These are phyloP conservation scores for Urechis unicinctus DNA, from an alignment of 2,888 invertebrate genomes.

Conservation along the genomic window DNA sequence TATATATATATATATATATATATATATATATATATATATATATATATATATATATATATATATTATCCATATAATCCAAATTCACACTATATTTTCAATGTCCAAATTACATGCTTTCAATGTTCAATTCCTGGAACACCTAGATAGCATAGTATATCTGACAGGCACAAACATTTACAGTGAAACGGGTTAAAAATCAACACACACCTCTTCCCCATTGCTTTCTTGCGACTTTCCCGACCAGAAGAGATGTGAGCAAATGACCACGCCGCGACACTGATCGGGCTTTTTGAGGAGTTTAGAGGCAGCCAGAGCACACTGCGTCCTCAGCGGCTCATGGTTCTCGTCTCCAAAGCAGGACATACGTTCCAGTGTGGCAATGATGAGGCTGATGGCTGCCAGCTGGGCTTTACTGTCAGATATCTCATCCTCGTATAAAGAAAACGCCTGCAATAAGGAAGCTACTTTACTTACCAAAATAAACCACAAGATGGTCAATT, in stretches of 20 bases:
- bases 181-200: too few species aligned
- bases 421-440: conserved; percentile 94
- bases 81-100: background rate
- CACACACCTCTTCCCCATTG: conserved; percentile 29
- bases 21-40: too few species aligned
- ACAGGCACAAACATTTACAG: too few species aligned
- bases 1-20: background rate
- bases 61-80: background rate
- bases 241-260: conserved; percentile 96
- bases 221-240: conserved; percentile 59
- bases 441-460: conserved; percentile 67
- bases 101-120: background rate
- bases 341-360: conserved; percentile 93
- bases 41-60: background rate
- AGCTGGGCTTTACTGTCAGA: conserved; percentile 94
- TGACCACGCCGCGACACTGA: conserved; percentile 89
- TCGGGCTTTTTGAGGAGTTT: conserved; percentile 96
- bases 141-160: background rate
- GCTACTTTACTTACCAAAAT: too few species aligned
- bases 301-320: conserved; percentile 91
- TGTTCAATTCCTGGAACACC: background rate
- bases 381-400: conserved; percentile 90
- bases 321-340: conserved; percentile 89
- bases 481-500: background rate
- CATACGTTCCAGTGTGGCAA: conserved; percentile 91